Evolutionary conservation across 2,797 vertebrate genomes (phyloP), one percentile per base, ranked within the genome.

Genomic region (Hirundo rustica): DNA sequence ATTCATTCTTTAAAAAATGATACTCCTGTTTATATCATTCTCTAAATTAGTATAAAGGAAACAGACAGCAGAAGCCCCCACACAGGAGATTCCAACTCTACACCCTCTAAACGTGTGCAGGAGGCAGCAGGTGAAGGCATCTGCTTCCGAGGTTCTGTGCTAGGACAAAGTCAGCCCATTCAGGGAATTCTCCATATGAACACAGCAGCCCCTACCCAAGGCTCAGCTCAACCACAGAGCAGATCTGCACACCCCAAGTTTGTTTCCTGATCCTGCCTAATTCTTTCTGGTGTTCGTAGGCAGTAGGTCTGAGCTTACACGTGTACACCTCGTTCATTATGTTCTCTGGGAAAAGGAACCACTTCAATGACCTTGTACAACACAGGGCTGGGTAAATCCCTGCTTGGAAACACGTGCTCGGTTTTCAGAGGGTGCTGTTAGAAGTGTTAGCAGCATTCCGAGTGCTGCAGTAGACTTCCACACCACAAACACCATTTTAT

Each of bases 401-500:
- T 13, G 72, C 75, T 27, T 90, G 81, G 42, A 95, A 93, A 77
- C 38, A 71, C 16, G 19, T 19, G 72, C 95, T 67, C 60, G 75
- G 47, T 88, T 95, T 95, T 94, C 96, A 85, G 44, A 89, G 88
- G 95, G 96, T 94, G 65, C 95, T 96, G 94, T 72, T 96, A 88
- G 95, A 97, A 95, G 61, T 95, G 96, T 94, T 94, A 97, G 97
- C 73, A 55, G 95, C 89, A 94, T 97, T 97, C 94, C 96, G 94
- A 96, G 76, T 34, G 45, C 65, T 93, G 94, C 92, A 95, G 96
- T 94, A 96, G 91, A 94, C 97, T 97, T 97, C 97, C 97, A 95
- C 96, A 96, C 97, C 96, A 96, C 97, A 96, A 96, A 97, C 96
- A 97, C 96, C 96, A 92, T 96, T 97, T 97, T 94, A 97, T 91